These are phyloP conservation scores for Drosophila nr. perissopoda DNA, from an alignment of 2,888 invertebrate species.

Conservation along the genomic window DNA sequence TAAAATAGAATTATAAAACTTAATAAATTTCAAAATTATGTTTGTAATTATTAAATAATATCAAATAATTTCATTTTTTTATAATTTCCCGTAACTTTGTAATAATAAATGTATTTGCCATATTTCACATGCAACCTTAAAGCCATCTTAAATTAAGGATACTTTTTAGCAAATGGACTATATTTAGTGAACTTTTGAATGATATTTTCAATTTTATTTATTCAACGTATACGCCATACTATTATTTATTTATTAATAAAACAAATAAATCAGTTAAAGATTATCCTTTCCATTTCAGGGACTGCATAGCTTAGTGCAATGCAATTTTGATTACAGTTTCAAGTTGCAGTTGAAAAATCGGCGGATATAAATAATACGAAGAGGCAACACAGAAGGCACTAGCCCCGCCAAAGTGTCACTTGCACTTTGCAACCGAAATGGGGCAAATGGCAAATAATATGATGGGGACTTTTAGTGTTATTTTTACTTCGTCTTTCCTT, in stretches of 20 bases:
- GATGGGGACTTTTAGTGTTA: slow-evolving; percentile 43
- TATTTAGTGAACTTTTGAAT: background rate
- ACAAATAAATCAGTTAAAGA: background rate
- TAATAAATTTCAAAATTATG: too few relatives aligned
- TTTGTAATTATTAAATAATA: too few relatives aligned
- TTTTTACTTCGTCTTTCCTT: background rate
- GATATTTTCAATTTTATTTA: background rate
- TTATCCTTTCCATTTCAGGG: too few relatives aligned
- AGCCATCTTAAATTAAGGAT: background rate
- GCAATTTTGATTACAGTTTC: background rate
- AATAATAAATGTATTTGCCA: background rate
- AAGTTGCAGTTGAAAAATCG: background rate
- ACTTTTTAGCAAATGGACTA: background rate
- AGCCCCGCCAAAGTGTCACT: slow-evolving; percentile 51
- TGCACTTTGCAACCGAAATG: slow-evolving; percentile 30
- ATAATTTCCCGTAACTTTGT: too few relatives aligned
- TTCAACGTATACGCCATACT: background rate
- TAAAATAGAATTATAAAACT: too few relatives aligned
- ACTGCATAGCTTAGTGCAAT: background rate
- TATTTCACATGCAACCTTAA: background rate
- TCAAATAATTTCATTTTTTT: too few relatives aligned
- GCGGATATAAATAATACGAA: slow-evolving; percentile 1
- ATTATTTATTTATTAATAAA: background rate
- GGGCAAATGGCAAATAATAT: slow-evolving; percentile 4
- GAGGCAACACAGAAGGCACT: background rate